Evolutionary conservation across 1,140 invertebrate genomes (phyloP), one percentile per base, ranked within the genome.

Genomic region (Cotesia typhae): DNA sequence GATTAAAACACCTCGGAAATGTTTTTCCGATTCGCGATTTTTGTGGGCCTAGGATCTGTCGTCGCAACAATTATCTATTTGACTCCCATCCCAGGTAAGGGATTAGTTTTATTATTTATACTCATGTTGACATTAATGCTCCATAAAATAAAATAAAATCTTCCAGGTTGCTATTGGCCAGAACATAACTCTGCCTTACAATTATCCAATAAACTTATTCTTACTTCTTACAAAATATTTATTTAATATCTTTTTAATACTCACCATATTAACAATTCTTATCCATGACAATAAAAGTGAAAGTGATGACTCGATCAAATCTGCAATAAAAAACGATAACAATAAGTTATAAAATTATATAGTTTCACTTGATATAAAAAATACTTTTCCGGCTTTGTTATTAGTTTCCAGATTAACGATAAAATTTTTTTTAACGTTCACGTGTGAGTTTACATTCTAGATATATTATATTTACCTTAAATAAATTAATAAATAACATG

Each of bases 11-110:
- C 12, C 6, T 9, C 14, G 6, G 20, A 66, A 17, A 85, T 85
- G 80, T 76, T 88, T 73, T 84, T 88, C 72, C 79, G 87, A 76
- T 78, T 83, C 20, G 84, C 84, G 9, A 80, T 88, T 47, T 85
- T 88, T 70, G 80, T 88, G 20, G 87, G 87, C 10, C 80, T 88
- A 12, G 80, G 82, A 12, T 87, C 88, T 14, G 89, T 91, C 74
- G 91, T 92, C 53, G 84, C 91, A 60, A 90, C 91, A 63, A 89
- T 92, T 72, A 90, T 92, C 72, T 91, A 92, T 81, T 88, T 91
- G 12, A 91, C 91, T 20, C 91, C 91, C 6, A 86, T 91, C 81
- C 91, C 91, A 87, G 90, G 91, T 92, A 82, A 85, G 82, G 28
- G 28, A 28, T 84, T 59, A 4, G 38, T 17, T 51, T 55, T 17